Conservation (phyloP, 92 coral and sea anemone genomes). For the Palythoa grandis region DNA sequence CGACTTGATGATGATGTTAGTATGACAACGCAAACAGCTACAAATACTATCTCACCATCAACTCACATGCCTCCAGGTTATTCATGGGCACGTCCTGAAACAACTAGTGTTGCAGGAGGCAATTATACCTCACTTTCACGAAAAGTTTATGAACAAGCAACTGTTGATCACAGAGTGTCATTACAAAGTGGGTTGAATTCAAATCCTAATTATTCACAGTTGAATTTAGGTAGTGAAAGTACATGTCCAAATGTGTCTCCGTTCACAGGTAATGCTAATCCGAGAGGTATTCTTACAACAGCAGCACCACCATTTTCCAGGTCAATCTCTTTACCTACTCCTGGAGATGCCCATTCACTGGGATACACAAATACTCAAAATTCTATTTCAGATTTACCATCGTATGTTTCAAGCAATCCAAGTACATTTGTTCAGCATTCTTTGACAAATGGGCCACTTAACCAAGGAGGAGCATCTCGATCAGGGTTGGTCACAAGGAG, state of each 20-base stretch:
- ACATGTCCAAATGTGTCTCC: constrained; percentile 89
- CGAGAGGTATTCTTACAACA: constrained; percentile 58
- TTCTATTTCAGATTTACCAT: constrained; percentile 30
- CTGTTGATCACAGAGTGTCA: constrained; percentile 67
- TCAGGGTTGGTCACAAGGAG: constrained; percentile 51
- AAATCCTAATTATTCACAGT: constrained; percentile 65
- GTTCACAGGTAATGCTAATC: constrained; percentile 75
- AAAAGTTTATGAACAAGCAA: constrained; percentile 80
- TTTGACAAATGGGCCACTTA: constrained; percentile 72
- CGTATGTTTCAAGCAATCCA: constrained; percentile 43
- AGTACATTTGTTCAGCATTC: constrained; percentile 49
- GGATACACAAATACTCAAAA: constrained; percentile 41
- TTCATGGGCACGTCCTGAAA: constrained; percentile 62
- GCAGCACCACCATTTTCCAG: constrained; percentile 68
- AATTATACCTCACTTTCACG: constrained; percentile 69
- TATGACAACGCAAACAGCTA: constrained; percentile 62
- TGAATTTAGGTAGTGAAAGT: constrained; percentile 66
- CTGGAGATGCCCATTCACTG: constrained; percentile 46
- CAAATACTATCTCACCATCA: constrained; percentile 62
- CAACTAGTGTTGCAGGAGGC: constrained; percentile 49
- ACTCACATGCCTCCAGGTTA: constrained; percentile 54
- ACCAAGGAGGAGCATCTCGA: constrained; percentile 28
- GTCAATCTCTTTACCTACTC: constrained; percentile 77
- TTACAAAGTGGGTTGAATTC: constrained; percentile 57
- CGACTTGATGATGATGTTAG: constrained; percentile 85